These are phyloP conservation scores for Berghia stephanieae DNA, from an alignment of 1,140 invertebrate species.

Conservation along the genomic window DNA sequence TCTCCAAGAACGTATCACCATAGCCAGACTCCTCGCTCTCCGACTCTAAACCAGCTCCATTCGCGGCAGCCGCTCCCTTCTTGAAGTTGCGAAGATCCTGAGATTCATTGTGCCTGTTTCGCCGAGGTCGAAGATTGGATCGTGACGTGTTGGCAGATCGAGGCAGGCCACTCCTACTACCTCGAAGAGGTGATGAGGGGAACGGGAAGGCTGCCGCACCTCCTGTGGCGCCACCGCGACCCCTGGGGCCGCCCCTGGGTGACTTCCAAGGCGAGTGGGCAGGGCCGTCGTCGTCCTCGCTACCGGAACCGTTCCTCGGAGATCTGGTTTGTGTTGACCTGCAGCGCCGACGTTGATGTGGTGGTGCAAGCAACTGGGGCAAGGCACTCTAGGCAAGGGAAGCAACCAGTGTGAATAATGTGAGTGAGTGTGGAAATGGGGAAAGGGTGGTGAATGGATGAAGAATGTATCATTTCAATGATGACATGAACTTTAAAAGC, in stretches of 20 bases:
- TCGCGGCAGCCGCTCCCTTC: conserved; percentile 39
- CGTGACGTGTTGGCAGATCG: conserved; percentile 33
- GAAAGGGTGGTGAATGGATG: too few relatives aligned
- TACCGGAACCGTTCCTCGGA: conserved; percentile 39
- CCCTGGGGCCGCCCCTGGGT: conserved; percentile 13
- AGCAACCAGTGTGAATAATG: too few relatives aligned
- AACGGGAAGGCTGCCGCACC: not conserved
- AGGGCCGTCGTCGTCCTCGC: conserved; percentile 43
- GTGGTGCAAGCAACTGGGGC: too few relatives aligned
- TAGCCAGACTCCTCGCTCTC: conserved; percentile 64
- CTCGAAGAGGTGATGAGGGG: conserved; percentile 25
- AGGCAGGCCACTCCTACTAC: conserved; percentile 24
- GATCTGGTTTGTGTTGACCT: conserved; percentile 37
- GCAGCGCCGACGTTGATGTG: conserved; percentile 32
- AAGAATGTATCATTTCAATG: too few relatives aligned
- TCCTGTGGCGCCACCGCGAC: conserved; percentile 21
- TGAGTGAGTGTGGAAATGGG: too few relatives aligned
- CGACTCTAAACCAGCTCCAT: conserved; percentile 47
- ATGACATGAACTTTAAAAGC: too few relatives aligned
- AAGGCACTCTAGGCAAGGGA: too few relatives aligned
- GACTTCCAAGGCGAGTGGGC: conserved; percentile 34
- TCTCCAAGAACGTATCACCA: conserved; percentile 59
- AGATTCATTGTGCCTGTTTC: conserved; percentile 41
- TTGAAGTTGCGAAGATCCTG: conserved; percentile 40
- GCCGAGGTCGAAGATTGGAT: conserved; percentile 33